Evolutionary conservation across 2,797 vertebrate genomes (phyloP).

Genomic region (Danio choprae): DNA sequence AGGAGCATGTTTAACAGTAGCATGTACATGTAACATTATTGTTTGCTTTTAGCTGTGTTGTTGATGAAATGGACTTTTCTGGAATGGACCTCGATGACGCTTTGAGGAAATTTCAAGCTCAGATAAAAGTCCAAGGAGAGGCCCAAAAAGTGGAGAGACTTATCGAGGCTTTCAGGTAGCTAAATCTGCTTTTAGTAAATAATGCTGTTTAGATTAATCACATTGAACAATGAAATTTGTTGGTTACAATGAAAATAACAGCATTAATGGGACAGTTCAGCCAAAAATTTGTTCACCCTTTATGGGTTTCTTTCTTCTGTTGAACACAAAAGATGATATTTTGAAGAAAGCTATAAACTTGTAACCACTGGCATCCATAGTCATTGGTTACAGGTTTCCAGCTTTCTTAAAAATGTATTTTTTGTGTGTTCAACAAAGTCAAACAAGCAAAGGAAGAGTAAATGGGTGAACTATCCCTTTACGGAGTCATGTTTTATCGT

Average conservation of each 20-base stretch:
- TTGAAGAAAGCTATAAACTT: too few species aligned
- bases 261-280: not conserved
- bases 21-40: not conserved
- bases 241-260: not conserved
- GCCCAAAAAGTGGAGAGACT: conserved; percentile 94
- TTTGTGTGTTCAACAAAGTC: too few species aligned
- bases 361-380: too few species aligned
- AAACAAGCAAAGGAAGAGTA: too few species aligned
- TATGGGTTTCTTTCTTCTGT: too few species aligned
- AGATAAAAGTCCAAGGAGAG: conserved; percentile 95
- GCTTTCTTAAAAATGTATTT: too few species aligned
- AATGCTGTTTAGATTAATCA: not conserved
- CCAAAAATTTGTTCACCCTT: too few species aligned
- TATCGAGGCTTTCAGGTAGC: conserved; percentile 94
- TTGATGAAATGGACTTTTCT: conserved; percentile 97
- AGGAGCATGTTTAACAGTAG: too few species aligned
- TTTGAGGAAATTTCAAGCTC: conserved; percentile 93
- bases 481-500: too few species aligned
- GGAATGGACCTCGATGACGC: conserved; percentile 96
- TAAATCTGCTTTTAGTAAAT: not conserved
- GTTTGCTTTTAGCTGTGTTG: conserved; percentile 81
- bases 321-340: too few species aligned
- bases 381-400: too few species aligned
- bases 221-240: not conserved
- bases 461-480: too few species aligned